These are phyloP conservation scores for Luperina testacea DNA, from an alignment of 2,888 invertebrate genomes.

Conservation along the genomic window DNA sequence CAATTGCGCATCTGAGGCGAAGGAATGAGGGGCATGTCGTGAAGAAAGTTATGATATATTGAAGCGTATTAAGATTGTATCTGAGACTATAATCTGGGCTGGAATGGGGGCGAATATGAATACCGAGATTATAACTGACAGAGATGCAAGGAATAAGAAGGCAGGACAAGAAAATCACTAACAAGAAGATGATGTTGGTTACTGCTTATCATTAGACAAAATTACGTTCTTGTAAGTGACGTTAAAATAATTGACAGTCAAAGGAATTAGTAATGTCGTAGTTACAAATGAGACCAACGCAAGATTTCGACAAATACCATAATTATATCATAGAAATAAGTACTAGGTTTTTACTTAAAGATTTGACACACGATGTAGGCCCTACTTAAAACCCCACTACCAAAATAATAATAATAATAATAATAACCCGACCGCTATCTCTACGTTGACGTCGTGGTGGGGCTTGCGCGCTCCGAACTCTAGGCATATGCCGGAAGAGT, in stretches of 20 bases:
- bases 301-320: background rate
- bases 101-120: background rate
- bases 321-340: background rate
- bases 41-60: background rate
- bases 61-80: background rate
- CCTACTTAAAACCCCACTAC: constrained; percentile 25
- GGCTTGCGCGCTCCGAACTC: no score
- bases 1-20: background rate
- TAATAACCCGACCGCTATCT: no score
- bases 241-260: background rate
- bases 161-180: background rate
- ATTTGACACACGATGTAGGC: background rate
- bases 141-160: background rate
- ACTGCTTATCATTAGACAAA: background rate
- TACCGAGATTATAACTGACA: background rate
- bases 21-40: background rate
- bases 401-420: constrained; percentile 20
- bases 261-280: background rate
- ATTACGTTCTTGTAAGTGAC: background rate
- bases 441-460: no score
- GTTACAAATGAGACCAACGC: background rate
- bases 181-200: background rate
- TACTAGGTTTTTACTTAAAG: background rate
- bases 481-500: no score
- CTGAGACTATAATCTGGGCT: no score